A percentile compares a stretch with the other conserved stretches of the same genome.
phyloP scores from a whole-genome alignment of 2,797 vertebrate species.

The Phataginus tetradactyla region DNA sequence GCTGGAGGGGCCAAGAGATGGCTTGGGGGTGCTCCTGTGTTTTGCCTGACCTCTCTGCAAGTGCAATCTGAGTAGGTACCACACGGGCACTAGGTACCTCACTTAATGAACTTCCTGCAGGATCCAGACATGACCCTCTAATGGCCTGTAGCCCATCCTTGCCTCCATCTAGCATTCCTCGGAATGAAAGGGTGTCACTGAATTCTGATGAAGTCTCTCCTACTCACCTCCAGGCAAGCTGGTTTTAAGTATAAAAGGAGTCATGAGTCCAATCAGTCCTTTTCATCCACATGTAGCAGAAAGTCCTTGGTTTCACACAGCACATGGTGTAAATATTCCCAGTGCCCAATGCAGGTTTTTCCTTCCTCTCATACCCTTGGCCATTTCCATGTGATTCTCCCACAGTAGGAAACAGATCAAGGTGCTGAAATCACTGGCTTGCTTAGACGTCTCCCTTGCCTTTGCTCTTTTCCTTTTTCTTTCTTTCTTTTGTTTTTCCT shows the following conservation, averaged over 20 bases:
- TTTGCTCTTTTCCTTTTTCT: neutral
- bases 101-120: neutral
- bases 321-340: neutral
- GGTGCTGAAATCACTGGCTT: neutral
- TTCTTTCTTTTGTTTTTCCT: neutral
- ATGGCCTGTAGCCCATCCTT: neutral
- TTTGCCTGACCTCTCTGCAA: neutral
- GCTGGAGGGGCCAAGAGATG: neutral
- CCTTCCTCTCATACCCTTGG: neutral
- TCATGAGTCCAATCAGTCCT: neutral
- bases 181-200: neutral
- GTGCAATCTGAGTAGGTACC: neutral
- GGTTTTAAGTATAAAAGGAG: neutral
- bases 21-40: neutral
- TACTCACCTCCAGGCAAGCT: neutral
- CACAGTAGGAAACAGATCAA: neutral
- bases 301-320: neutral
- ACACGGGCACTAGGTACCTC: neutral
- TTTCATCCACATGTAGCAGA: neutral
- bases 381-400: neutral
- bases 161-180: neutral
- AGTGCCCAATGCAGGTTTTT: neutral
- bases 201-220: conserved; percentile 6
- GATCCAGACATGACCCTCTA: neutral
- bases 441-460: neutral